phyloP scores from a whole-genome alignment of 2,888 invertebrate species.

The Thysanoteuthis rhombus region DNA sequence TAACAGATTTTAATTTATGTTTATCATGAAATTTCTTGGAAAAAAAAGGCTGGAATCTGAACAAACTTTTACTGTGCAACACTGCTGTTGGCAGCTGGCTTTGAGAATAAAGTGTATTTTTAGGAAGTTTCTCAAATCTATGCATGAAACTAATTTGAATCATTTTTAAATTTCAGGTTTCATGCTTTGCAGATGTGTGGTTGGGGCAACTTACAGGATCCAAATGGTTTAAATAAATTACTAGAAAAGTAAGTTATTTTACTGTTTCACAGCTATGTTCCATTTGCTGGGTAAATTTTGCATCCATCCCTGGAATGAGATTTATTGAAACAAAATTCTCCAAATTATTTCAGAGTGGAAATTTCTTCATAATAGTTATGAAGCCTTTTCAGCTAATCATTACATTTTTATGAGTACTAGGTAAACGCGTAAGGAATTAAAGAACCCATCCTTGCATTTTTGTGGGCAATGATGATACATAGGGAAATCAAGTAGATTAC shows the following conservation, averaged over 20 bases:
- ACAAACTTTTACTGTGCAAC: neutral
- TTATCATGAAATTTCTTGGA: neutral
- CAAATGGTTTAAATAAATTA: slow-evolving; percentile 38
- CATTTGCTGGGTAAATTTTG: neutral
- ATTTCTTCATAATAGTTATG: too few relatives aligned
- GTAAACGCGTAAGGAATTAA: too few relatives aligned
- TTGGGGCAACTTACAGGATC: slow-evolving; percentile 80
- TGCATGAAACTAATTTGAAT: neutral
- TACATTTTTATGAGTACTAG: too few relatives aligned
- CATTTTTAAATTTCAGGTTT: slow-evolving; percentile 59
- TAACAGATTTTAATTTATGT: slow-evolving; percentile 33
- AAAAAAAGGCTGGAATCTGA: too few relatives aligned
- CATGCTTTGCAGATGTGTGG: slow-evolving; percentile 87
- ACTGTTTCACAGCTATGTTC: neutral
- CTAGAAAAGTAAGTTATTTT: slow-evolving; percentile 37
- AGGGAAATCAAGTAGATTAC: too few relatives aligned
- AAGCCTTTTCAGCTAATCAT: too few relatives aligned
- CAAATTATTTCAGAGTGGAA: too few relatives aligned
- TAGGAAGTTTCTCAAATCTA: neutral
- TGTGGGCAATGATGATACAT: too few relatives aligned
- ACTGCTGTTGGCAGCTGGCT: too few relatives aligned
- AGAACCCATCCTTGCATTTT: too few relatives aligned
- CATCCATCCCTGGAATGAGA: too few relatives aligned
- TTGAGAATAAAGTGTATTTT: neutral
- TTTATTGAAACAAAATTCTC: too few relatives aligned